These are phyloP conservation scores for Pyrrhosoma nymphula DNA, from an alignment of 2,888 invertebrate genomes.

Conservation along the genomic window DNA sequence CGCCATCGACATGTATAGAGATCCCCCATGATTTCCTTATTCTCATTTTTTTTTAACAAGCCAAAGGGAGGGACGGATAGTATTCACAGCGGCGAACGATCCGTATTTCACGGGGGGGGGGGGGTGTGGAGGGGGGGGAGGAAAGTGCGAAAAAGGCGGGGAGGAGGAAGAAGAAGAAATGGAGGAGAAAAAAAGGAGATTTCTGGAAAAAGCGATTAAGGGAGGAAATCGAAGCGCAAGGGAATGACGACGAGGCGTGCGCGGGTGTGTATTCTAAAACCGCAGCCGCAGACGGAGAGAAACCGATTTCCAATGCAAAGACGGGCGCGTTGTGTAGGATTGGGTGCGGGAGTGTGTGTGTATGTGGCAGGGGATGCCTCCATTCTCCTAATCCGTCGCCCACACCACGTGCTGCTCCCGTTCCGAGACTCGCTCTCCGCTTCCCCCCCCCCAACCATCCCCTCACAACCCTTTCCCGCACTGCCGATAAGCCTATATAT, in stretches of 20 bases:
- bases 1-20: neutral
- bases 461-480: neutral
- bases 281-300: neutral
- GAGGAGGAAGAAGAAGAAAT: neutral
- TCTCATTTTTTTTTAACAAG: too few relatives aligned
- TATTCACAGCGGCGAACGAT: neutral
- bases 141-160: neutral
- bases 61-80: neutral
- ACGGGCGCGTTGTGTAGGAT: neutral
- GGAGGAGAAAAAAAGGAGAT: neutral
- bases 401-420: neutral
- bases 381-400: neutral
- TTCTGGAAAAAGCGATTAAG: slow-evolving; percentile 50
- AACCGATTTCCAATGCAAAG: slow-evolving; percentile 65
- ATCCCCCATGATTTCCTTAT: neutral
- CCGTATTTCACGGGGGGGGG: neutral
- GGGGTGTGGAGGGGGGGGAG: neutral
- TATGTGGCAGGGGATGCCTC: neutral
- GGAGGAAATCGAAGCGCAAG: slow-evolving; percentile 13
- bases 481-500: slow-evolving; percentile 6
- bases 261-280: slow-evolving; percentile 8
- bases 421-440: too few relatives aligned
- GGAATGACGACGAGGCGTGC: neutral
- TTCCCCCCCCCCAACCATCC: too few relatives aligned
- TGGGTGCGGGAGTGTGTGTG: neutral